These are phyloP conservation scores for Falcaria lacertinaria DNA, from an alignment of 2,888 invertebrate genomes.

Conservation along the genomic window DNA sequence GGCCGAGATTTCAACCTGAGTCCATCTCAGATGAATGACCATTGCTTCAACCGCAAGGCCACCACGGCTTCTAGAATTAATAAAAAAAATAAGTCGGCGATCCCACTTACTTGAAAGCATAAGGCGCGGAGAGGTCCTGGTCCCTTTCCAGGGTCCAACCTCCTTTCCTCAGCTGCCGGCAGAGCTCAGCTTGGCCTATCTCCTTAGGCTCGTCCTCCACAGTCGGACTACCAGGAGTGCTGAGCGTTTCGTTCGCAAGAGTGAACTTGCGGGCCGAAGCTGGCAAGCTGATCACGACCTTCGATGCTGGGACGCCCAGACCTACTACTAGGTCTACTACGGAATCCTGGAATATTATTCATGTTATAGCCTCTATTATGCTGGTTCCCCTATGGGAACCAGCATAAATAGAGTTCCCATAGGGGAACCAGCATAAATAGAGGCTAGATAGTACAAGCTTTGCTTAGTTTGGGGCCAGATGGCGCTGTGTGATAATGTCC, in stretches of 20 bases:
- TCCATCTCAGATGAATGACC: no score
- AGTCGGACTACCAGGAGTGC: conserved; percentile 84
- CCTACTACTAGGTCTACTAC: conserved; percentile 86
- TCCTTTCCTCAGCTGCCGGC: conserved; percentile 77
- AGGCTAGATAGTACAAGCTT: no score
- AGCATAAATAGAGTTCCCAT: no score
- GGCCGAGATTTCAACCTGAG: no score
- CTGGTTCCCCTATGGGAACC: no score
- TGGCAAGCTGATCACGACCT: conserved; percentile 85
- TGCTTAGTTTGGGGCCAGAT: no score
- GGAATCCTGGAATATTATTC: no score
- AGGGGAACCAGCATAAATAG: no score
- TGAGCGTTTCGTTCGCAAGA: conserved; percentile 81
- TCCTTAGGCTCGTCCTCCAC: conserved; percentile 75
- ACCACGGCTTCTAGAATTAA: no score
- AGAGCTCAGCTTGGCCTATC: conserved; percentile 81
- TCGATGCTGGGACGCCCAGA: conserved; percentile 84
- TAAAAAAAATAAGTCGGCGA: not conserved
- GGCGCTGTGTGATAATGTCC: no score
- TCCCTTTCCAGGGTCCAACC: conserved; percentile 88
- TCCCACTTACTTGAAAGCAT: conserved; percentile 82
- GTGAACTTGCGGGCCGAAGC: conserved; percentile 84
- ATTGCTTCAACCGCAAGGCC: no score
- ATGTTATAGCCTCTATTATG: no score
- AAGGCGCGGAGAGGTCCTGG: conserved; percentile 88